Conservation (phyloP, 2,113 vertebrate species). For the Atherinomorus stipes region DNA sequence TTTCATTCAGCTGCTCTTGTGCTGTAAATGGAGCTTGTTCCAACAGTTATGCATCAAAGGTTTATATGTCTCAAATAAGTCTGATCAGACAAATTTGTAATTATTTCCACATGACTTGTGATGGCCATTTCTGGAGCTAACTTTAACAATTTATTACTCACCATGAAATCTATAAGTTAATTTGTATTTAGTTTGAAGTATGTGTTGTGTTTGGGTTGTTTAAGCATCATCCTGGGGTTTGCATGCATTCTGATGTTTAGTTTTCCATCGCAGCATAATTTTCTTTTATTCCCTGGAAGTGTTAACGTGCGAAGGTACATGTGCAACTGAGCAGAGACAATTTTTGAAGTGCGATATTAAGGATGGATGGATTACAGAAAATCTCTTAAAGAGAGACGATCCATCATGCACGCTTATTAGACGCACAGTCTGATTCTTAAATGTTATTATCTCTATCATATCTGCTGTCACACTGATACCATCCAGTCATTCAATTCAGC, state of each 20-base stretch:
- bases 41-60: not conserved
- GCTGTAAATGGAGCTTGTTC: too few species aligned
- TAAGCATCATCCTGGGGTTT: slow-evolving; percentile 38
- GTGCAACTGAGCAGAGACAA: slow-evolving; percentile 71
- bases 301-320: slow-evolving; percentile 46
- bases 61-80: not conserved
- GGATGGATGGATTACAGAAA: slow-evolving; percentile 81
- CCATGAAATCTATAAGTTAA: slow-evolving; percentile 32
- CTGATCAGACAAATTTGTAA: not conserved
- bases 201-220: slow-evolving; percentile 17
- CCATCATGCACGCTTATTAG: slow-evolving; percentile 80
- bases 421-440: slow-evolving; percentile 69
- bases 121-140: slow-evolving; percentile 8
- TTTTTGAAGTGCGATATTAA: slow-evolving; percentile 75
- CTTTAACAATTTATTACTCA: slow-evolving; percentile 24
- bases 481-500: slow-evolving; percentile 58
- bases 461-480: slow-evolving; percentile 66
- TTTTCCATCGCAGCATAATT: slow-evolving; percentile 8
- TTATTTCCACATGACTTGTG: not conserved
- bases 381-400: slow-evolving; percentile 80
- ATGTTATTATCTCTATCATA: slow-evolving; percentile 73
- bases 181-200: not conserved
- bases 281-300: not conserved
- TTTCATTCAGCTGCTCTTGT: not conserved
- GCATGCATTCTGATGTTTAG: slow-evolving; percentile 37